A percentile compares a stretch with the other conserved stretches of the same genome.
These are phyloP conservation scores for Drosophila formosana DNA, from an alignment of 2,888 invertebrate species.

Conservation along the genomic window DNA sequence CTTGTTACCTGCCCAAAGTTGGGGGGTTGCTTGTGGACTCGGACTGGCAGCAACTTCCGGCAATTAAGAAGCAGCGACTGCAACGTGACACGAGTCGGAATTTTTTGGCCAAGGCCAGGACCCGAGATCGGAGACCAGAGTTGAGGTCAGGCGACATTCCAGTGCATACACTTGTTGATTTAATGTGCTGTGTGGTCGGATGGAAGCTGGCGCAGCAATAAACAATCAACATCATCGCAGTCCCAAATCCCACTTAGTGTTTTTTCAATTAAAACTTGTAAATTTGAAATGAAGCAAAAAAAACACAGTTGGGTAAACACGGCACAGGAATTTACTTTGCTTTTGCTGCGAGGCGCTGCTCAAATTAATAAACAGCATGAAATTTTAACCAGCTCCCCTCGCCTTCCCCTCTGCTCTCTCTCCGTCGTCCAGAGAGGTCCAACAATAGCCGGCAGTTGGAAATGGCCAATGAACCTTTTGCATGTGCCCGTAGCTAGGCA, in stretches of 20 bases:
- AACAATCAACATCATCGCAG: conserved; percentile 33
- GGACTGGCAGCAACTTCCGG: conserved; percentile 63
- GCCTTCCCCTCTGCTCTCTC: background rate
- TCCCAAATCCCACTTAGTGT: conserved; percentile 54
- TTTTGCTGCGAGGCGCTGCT: conserved; percentile 15
- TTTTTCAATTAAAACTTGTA: conserved; percentile 75
- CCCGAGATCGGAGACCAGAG: background rate
- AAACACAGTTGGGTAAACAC: conserved; percentile 46
- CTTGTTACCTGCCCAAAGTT: conserved; percentile 52
- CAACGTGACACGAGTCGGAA: conserved; percentile 49
- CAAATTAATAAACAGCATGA: conserved; percentile 70
- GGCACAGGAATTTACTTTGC: conserved; percentile 18
- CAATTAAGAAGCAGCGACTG: conserved; percentile 59
- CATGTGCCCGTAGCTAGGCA: conserved; percentile 33
- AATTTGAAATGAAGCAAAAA: conserved; percentile 64
- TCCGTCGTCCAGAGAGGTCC: background rate
- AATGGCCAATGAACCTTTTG: conserved; percentile 68
- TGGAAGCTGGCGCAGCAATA: conserved; percentile 45
- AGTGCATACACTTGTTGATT: conserved; percentile 53
- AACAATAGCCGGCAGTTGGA: conserved; percentile 45
- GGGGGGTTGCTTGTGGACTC: background rate
- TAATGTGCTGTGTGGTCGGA: conserved; percentile 33
- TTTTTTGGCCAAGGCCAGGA: conserved; percentile 12
- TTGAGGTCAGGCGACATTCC: conserved; percentile 12
- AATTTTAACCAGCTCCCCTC: conserved; percentile 54